phyloP scores from a whole-genome alignment of 2,113 vertebrate genomes.

The Pollimyrus isidori region DNA sequence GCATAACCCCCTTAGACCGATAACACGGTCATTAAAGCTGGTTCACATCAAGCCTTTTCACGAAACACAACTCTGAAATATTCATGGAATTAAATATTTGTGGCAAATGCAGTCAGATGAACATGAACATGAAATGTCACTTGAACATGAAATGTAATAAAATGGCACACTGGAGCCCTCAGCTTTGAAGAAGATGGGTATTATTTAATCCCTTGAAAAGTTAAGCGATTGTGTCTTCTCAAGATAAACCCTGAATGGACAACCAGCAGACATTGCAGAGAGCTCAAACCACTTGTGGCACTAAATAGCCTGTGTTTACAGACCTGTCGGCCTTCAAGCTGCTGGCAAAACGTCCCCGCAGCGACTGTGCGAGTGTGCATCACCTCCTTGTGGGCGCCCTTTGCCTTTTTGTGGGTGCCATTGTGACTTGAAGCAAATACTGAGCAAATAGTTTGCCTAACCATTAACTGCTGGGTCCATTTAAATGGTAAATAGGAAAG shows the following conservation, averaged over 20 bases:
- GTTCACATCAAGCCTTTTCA: slow-evolving; percentile 32
- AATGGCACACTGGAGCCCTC: slow-evolving; percentile 27
- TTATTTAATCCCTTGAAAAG: not conserved
- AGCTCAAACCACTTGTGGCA: not conserved
- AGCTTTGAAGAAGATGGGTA: slow-evolving; percentile 31
- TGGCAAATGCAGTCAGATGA: not conserved
- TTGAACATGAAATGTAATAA: slow-evolving; percentile 26
- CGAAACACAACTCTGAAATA: slow-evolving; percentile 42
- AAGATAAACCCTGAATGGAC: slow-evolving; percentile 42
- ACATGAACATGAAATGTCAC: not conserved
- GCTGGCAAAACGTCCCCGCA: slow-evolving; percentile 65
- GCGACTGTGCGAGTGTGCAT: slow-evolving; percentile 51
- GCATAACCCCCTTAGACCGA: not conserved
- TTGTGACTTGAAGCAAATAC: slow-evolving; percentile 66
- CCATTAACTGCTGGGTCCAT: slow-evolving; percentile 64
- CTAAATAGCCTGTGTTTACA: slow-evolving; percentile 62
- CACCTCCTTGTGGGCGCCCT: slow-evolving; percentile 62
- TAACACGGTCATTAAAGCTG: not conserved
- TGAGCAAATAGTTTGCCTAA: slow-evolving; percentile 71
- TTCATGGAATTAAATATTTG: not conserved
- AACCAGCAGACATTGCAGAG: slow-evolving; percentile 9
- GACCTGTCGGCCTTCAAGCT: slow-evolving; percentile 49
- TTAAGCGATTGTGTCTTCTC: slow-evolving; percentile 38
- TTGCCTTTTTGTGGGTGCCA: slow-evolving; percentile 59
- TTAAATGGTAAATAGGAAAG: slow-evolving; percentile 47